phyloP scores from a whole-genome alignment of 35 echinoderm and acorn worm genomes.

The Eucidaris tribuloides region DNA sequence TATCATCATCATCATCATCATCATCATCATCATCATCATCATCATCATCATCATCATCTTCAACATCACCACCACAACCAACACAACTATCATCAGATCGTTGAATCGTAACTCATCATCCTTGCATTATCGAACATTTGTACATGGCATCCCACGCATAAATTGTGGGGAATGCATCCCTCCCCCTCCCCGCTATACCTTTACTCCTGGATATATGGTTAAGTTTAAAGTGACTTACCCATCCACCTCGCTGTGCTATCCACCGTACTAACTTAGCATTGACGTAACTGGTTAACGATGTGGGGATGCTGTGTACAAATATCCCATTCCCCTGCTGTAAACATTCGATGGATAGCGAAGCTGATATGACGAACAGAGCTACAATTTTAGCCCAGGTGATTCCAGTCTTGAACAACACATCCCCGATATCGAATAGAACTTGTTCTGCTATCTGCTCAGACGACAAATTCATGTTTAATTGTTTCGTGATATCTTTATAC shows the following conservation, averaged over 20 bases:
- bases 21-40: too few species aligned
- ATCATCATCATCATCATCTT: too few species aligned
- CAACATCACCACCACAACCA: too few species aligned
- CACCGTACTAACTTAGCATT: slow-evolving; percentile 38
- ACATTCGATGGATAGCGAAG: slow-evolving; percentile 42
- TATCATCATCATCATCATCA: too few species aligned
- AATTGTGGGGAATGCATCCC: too few species aligned
- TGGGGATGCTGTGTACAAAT: slow-evolving; percentile 41
- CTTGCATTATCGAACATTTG: too few species aligned
- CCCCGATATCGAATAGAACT: slow-evolving; percentile 35
- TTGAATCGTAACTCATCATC: too few species aligned
- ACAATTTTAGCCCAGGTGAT: slow-evolving; percentile 54
- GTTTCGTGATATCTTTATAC: slow-evolving; percentile 46
- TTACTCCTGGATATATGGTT: too few species aligned
- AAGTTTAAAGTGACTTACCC: too few species aligned
- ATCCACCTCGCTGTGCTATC: slow-evolving; percentile 50
- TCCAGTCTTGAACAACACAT: slow-evolving; percentile 29
- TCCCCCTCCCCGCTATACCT: too few species aligned
- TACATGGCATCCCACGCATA: too few species aligned
- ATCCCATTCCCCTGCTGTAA: slow-evolving; percentile 57
- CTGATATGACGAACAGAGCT: slow-evolving; percentile 39
- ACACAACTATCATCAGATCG: too few species aligned
- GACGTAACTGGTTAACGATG: slow-evolving; percentile 29
- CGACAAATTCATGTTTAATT: slow-evolving; percentile 48
- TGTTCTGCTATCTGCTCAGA: slow-evolving; percentile 28